Evolutionary conservation across 2,888 invertebrate species (phyloP), one percentile per base, ranked within the genome.

Genomic region (Trichacis sp.): DNA sequence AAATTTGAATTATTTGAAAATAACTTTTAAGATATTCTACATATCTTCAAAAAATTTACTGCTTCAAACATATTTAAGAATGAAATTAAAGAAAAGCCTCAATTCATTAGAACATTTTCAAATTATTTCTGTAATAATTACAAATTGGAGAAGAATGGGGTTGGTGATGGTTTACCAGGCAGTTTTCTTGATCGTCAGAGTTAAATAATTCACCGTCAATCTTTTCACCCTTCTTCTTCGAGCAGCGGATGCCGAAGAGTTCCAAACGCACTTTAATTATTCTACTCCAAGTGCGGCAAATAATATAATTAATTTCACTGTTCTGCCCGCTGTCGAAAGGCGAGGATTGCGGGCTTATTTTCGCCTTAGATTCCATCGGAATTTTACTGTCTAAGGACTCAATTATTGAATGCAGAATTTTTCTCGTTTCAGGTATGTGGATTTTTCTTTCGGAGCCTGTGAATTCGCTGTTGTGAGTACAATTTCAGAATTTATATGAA

Each of bases 151-250:
- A 30, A 45, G 60, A 61, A 53, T 52, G 49, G 47, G 53, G 40
- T 53, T 54, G 49, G 54, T 20, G 55, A 58, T 58, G 55, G 43
- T 55, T 49, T 45, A 45, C 47, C 38, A 52, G 53, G 62, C 59
- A 55, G 59, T 48, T 66, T 53, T 55, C 75, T 78, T 78, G 77
- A 80, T 79, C 78, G 76, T 76, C 77, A 74, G 75, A 77, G 75
- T 75, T 79, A 77, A 81, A 80, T 81, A 80, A 82, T 82, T 82
- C 79, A 82, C 80, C 77, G 81, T 79, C 81, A 80, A 81, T 82
- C 80, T 76, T 75, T 78, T 77, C 75, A 75, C 81, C 80, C 79
- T 78, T 78, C 75, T 73, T 74, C 63, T 60, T 48, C 29, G 62
- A 58, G 58, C 42, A 54, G 46, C 61, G 61, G 54, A 50, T 54